These are phyloP conservation scores for Pogoniulus pusillus DNA, from an alignment of 2,797 vertebrate species.

Conservation along the genomic window DNA sequence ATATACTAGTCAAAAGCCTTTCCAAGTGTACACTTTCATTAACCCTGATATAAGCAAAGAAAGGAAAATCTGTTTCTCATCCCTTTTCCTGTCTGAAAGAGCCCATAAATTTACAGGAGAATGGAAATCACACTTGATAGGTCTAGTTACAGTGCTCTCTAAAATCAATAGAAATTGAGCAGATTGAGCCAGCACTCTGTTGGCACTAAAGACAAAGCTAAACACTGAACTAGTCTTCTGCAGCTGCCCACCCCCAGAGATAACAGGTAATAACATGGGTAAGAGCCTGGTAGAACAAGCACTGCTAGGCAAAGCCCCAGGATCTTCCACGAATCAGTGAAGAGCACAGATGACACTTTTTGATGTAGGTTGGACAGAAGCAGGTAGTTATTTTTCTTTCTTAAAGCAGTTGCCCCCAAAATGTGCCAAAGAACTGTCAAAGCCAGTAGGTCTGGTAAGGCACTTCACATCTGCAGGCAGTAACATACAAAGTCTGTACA, in stretches of 20 bases:
- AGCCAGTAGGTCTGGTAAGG: neutral
- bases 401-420: neutral
- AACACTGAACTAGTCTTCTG: neutral
- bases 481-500: neutral
- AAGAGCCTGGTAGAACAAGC: neutral
- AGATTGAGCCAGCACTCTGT: neutral
- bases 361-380: neutral
- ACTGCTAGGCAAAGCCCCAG: neutral
- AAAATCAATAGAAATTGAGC: neutral
- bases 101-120: neutral
- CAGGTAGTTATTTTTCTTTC: neutral
- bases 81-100: neutral
- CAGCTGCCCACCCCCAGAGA: neutral
- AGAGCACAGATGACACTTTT: neutral
- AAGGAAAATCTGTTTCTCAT: conserved; percentile 23
- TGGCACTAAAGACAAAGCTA: neutral
- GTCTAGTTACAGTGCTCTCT: neutral
- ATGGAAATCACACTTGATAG: neutral
- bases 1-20: neutral
- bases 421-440: conserved; percentile 17
- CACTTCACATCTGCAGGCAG: neutral
- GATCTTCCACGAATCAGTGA: neutral
- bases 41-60: neutral
- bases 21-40: neutral
- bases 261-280: neutral